Percentiles rank a stretch among this genome's conserved stretches.
Conservation (phyloP, 2,113 vertebrate genomes). For the Sylvietta virens region DNA sequence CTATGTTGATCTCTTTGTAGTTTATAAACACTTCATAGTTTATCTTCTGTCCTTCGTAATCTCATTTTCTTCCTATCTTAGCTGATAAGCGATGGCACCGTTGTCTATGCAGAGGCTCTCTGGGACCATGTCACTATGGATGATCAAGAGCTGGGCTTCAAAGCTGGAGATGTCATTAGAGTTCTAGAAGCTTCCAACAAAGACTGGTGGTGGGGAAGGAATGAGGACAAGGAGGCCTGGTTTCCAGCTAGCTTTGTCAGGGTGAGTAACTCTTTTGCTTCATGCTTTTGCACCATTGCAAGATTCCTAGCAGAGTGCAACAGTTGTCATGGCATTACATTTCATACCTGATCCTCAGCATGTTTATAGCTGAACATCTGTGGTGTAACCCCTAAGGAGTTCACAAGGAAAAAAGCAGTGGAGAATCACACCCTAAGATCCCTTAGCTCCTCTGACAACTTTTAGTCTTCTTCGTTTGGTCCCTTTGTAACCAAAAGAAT, state of each 20-base stretch:
- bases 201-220: constrained; percentile 98
- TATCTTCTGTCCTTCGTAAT: not conserved
- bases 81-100: constrained; percentile 79
- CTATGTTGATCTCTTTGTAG: not conserved
- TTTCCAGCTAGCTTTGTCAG: constrained; percentile 96
- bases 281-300: not conserved
- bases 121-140: constrained; percentile 99
- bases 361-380: not conserved
- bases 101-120: constrained; percentile 91
- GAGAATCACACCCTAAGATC: not conserved
- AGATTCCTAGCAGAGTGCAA: not conserved
- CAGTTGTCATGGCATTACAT: not conserved
- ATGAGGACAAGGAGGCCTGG: constrained; percentile 89
- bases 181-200: constrained; percentile 91
- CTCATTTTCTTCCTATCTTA: constrained; percentile 13
- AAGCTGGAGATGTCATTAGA: constrained; percentile 94
- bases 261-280: constrained; percentile 67
- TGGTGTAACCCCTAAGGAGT: not conserved
- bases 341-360: not conserved
- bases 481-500: not conserved
- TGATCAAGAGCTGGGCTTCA: constrained; percentile 95
- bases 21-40: not conserved
- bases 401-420: not conserved
- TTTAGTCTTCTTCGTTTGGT: not conserved
- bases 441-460: not conserved